Conservation (phyloP, 2,113 vertebrate genomes). For the Perognathus longimembris region DNA sequence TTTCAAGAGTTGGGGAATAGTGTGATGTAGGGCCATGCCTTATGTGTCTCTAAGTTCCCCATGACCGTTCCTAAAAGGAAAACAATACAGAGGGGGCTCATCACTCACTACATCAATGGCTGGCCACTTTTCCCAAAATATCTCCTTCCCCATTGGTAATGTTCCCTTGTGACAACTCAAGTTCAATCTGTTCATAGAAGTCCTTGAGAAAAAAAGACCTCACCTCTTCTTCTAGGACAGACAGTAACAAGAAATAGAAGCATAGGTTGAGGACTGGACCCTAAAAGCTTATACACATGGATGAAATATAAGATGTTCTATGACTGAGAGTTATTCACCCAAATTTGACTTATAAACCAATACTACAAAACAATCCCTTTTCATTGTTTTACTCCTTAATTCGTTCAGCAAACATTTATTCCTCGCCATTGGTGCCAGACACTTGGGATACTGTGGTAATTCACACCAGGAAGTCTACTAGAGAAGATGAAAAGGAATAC, state of each 20-base stretch:
- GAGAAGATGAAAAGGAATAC: neutral
- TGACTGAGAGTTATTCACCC: neutral
- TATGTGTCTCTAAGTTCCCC: neutral
- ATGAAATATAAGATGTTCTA: neutral
- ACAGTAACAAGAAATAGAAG: neutral
- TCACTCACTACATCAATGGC: neutral
- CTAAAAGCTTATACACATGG: neutral
- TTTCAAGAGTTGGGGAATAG: neutral
- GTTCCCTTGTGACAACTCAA: neutral
- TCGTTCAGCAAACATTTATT: neutral
- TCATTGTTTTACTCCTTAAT: neutral
- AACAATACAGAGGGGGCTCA: neutral
- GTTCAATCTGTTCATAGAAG: neutral
- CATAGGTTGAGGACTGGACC: neutral
- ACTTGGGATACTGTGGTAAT: neutral
- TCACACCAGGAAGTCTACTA: neutral
- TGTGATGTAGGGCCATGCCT: fast-evolving
- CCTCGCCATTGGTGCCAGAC: neutral
- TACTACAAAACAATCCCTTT: neutral
- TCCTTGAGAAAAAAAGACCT: neutral
- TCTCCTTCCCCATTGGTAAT: neutral
- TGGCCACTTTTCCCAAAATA: neutral
- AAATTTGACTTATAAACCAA: neutral
- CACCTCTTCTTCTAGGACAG: neutral
- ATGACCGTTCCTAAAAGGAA: no score